Evolutionary conservation across 1,140 invertebrate genomes (phyloP).

Genomic region (Proales similis): DNA sequence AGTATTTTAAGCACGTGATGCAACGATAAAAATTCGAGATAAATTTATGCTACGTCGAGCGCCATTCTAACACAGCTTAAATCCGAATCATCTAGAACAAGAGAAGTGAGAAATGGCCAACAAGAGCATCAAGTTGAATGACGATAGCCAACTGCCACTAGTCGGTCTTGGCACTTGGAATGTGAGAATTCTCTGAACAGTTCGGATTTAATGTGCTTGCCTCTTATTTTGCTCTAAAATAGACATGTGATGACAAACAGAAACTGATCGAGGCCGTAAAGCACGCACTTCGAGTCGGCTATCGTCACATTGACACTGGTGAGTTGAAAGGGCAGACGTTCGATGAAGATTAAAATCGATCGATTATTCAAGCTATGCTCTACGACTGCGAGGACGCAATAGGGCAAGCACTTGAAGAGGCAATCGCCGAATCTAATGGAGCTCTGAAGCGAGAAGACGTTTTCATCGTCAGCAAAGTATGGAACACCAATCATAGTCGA

Average conservation of each 20-base stretch:
- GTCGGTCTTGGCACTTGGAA: slow-evolving; percentile 31
- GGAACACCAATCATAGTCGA: slow-evolving; percentile 34
- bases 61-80: no score
- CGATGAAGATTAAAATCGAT: no score
- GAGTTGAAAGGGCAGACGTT: no score
- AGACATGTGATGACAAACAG: slow-evolving; percentile 27
- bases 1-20: no score
- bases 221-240: neutral
- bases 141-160: slow-evolving; percentile 19
- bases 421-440: slow-evolving; percentile 23
- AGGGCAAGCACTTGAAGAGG: slow-evolving; percentile 26
- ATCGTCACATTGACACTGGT: slow-evolving; percentile 35
- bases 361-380: no score
- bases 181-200: neutral
- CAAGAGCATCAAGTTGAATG: slow-evolving; percentile 9
- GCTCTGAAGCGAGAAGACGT: slow-evolving; percentile 20
- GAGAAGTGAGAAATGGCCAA: slow-evolving; percentile 12
- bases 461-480: slow-evolving; percentile 35
- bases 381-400: slow-evolving; percentile 33
- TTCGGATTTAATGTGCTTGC: neutral
- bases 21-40: no score
- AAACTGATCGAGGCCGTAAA: slow-evolving; percentile 24
- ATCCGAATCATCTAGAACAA: neutral
- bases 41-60: no score
- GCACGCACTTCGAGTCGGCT: slow-evolving; percentile 24